phyloP scores from a whole-genome alignment of 2,797 vertebrate genomes.

The Notolepis coatsorum region DNA sequence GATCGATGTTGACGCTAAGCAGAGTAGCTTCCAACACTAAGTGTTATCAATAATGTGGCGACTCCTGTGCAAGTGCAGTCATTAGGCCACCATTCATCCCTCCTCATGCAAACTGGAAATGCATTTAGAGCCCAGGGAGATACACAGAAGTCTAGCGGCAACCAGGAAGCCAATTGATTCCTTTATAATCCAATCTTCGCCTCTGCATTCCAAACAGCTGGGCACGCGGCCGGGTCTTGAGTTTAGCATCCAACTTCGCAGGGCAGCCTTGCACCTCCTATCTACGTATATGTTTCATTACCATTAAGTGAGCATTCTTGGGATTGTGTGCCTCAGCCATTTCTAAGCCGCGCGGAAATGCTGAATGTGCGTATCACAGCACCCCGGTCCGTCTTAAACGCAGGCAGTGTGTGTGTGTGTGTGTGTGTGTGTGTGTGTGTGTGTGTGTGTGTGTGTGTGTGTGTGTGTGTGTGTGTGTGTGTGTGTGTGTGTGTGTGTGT shows the following conservation, averaged over 20 bases:
- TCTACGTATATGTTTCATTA: neutral
- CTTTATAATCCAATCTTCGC: neutral
- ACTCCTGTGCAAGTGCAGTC: neutral
- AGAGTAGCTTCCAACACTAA: neutral
- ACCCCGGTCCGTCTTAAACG: neutral
- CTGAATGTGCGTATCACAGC: neutral
- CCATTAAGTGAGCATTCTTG: conserved; percentile 3
- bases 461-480: no score
- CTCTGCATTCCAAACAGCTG: neutral
- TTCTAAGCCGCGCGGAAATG: neutral
- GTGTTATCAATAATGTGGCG: neutral
- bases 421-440: no score
- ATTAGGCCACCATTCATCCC: neutral
- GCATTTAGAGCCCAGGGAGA: neutral
- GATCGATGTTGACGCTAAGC: neutral
- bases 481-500: no score
- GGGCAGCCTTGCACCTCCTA: no score
- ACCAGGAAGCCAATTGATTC: neutral
- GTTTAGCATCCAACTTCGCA: neutral
- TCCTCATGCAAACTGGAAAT: neutral
- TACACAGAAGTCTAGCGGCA: neutral
- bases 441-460: no score
- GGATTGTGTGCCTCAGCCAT: conserved; percentile 7
- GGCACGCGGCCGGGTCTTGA: neutral
- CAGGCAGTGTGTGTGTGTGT: neutral